These are phyloP conservation scores for Drosophila neonasuta DNA, from an alignment of 2,888 invertebrate species.

Conservation along the genomic window DNA sequence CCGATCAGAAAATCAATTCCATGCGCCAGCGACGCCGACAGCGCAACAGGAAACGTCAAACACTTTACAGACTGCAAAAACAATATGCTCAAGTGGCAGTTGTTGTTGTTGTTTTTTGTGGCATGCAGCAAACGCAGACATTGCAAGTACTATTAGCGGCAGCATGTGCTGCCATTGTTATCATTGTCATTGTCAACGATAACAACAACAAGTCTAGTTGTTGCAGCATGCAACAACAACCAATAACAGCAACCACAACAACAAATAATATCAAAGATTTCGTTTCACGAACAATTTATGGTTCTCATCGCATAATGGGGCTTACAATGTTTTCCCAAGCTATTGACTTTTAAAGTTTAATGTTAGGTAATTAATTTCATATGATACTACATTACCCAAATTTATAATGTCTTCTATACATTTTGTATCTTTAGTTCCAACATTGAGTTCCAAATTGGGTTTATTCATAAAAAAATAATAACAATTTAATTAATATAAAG, in stretches of 20 bases:
- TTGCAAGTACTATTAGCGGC: constrained; percentile 25
- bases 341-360: no score
- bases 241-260: constrained; percentile 14
- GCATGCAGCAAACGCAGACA: constrained; percentile 30
- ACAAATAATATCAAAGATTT: constrained; percentile 36
- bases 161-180: constrained; percentile 48
- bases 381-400: no score
- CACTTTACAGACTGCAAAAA: constrained; percentile 56
- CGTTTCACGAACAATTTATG: constrained; percentile 14
- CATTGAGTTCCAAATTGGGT: no score
- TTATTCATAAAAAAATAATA: no score
- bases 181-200: constrained; percentile 57
- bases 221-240: constrained; percentile 22
- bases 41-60: constrained; percentile 65
- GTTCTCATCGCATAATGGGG: neutral
- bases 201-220: constrained; percentile 36
- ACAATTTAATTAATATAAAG: no score
- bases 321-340: neutral
- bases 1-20: constrained; percentile 43
- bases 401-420: no score
- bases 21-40: constrained; percentile 3
- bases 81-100: constrained; percentile 53
- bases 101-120: constrained; percentile 20
- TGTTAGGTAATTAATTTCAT: no score
- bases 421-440: no score